Percentiles rank a stretch among this genome's conserved stretches.
These are phyloP conservation scores for Minunthozetes semirufus DNA, from an alignment of 2,888 invertebrate genomes.

Conservation along the genomic window DNA sequence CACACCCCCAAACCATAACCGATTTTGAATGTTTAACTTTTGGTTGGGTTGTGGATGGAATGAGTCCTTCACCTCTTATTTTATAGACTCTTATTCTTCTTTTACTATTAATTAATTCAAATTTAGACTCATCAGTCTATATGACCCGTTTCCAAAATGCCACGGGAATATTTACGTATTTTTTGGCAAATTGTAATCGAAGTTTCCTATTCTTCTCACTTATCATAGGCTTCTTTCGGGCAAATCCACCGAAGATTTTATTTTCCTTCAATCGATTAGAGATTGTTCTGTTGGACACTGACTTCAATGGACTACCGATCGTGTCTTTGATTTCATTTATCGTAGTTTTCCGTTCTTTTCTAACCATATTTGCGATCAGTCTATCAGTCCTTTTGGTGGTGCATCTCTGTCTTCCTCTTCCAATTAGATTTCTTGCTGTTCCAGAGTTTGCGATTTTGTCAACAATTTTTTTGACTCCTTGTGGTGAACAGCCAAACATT, in stretches of 20 bases:
- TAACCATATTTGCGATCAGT: neutral
- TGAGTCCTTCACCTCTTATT: neutral
- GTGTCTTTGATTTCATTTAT: neutral
- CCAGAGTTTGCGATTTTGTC: neutral
- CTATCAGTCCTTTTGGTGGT: neutral
- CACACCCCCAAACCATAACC: constrained; percentile 39
- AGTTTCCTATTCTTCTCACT: neutral
- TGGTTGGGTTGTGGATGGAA: neutral
- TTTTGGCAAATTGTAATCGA: neutral
- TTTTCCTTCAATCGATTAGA: neutral
- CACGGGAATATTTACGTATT: neutral
- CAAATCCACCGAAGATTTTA: neutral
- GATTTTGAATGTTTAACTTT: constrained; percentile 39
- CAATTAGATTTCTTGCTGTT: neutral
- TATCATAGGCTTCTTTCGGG: neutral
- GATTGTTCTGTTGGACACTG: too few relatives aligned
- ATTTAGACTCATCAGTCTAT: constrained; percentile 34
- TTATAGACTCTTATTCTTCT: neutral
- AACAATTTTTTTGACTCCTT: neutral
- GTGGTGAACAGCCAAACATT: too few relatives aligned
- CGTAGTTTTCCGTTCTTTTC: neutral
- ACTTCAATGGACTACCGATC: neutral
- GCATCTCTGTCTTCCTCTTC: neutral
- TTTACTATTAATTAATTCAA: constrained; percentile 8
- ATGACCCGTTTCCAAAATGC: constrained; percentile 20